phyloP scores from a whole-genome alignment of 2,888 invertebrate species.

The Lepas anatifera region DNA sequence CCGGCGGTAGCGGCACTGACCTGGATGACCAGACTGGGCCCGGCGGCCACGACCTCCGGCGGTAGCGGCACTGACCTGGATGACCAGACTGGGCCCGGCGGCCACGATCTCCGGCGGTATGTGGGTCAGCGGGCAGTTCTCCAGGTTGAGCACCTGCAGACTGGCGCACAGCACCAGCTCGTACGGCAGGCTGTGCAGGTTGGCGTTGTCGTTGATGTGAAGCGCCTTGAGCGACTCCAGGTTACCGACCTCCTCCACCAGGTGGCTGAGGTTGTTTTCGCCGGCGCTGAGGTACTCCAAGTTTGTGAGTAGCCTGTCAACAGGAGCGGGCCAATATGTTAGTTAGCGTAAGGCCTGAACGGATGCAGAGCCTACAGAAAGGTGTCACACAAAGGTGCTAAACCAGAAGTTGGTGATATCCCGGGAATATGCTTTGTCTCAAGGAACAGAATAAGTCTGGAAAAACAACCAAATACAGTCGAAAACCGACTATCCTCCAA shows the following conservation, averaged over 20 bases:
- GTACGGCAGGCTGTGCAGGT: slow-evolving; percentile 90
- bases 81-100: slow-evolving; percentile 93
- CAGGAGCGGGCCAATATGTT: background rate
- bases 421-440: too few species aligned
- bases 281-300: slow-evolving; percentile 84
- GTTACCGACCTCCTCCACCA: slow-evolving; percentile 96
- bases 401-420: too few species aligned
- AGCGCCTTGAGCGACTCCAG: slow-evolving; percentile 89
- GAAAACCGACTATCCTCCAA: too few species aligned
- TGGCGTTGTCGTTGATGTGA: slow-evolving; percentile 96
- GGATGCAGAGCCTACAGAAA: too few species aligned
- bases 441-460: too few species aligned
- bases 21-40: slow-evolving; percentile 49
- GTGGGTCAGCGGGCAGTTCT: slow-evolving; percentile 94
- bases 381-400: too few species aligned
- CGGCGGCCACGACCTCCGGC: too few species aligned
- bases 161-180: slow-evolving; percentile 94
- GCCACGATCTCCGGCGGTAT: slow-evolving; percentile 95
- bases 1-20: slow-evolving; percentile 29
- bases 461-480: too few species aligned
- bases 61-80: slow-evolving; percentile 48
- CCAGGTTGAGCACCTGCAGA: slow-evolving; percentile 81
- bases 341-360: too few species aligned
- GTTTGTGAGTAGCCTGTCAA: slow-evolving; percentile 58
- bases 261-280: slow-evolving; percentile 85